Conservation (phyloP, 2,888 invertebrate species). For the Hirtodrosophila alboralis region DNA sequence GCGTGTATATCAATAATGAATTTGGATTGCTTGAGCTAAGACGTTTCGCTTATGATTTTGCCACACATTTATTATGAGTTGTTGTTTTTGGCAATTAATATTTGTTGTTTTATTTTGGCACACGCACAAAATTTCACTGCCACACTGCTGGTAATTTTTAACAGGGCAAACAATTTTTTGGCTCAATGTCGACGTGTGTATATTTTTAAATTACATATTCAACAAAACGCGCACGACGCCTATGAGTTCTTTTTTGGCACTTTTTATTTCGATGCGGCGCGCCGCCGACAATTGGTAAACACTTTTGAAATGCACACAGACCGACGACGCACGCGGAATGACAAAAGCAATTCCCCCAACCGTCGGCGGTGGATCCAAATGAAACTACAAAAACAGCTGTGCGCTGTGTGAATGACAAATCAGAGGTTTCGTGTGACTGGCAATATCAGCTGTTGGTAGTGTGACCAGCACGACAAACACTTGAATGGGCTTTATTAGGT, state of each 20-base stretch:
- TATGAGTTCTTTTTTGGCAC: conserved; percentile 49
- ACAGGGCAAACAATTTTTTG: conserved; percentile 21
- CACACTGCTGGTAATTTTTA: conserved; percentile 10
- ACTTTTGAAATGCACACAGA: conserved; percentile 44
- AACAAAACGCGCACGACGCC: conserved; percentile 32
- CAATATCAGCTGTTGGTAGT: conserved; percentile 22
- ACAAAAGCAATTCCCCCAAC: conserved; percentile 22
- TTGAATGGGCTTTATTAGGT: no score
- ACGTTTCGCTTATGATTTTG: conserved; percentile 33
- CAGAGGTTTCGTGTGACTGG: conserved; percentile 28
- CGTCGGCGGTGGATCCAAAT: conserved; percentile 21
- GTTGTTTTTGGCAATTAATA: conserved; percentile 22
- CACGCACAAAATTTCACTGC: conserved; percentile 41
- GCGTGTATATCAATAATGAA: conserved; percentile 39
- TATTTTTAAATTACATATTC: conserved; percentile 50
- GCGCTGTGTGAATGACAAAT: conserved; percentile 28
- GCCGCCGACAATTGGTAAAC: conserved; percentile 39
- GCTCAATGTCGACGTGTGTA: conserved; percentile 49
- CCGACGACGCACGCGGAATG: conserved; percentile 59
- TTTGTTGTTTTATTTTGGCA: conserved; percentile 41
- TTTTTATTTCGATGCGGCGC: conserved; percentile 40
- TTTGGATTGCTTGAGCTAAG: conserved; percentile 38
- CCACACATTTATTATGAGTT: conserved; percentile 24
- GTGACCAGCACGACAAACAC: conserved; percentile 22
- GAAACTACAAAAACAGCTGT: conserved; percentile 43